Evolutionary conservation across 2,113 vertebrate genomes (phyloP).

Genomic region (Psophia crepitans): DNA sequence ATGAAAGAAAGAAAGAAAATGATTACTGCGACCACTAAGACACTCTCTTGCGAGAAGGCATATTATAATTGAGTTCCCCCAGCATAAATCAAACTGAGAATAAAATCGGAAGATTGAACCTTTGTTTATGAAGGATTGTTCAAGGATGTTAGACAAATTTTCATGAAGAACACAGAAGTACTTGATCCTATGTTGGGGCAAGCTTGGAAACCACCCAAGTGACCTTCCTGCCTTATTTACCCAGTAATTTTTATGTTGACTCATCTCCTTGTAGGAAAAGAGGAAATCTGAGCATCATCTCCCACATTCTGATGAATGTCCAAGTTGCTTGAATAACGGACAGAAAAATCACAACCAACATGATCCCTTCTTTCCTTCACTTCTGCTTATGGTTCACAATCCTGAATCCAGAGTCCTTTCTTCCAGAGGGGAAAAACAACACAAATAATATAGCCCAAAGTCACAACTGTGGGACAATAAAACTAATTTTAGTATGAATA

Average conservation of each 20-base stretch:
- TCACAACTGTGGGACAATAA: neutral
- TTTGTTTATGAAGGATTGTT: neutral
- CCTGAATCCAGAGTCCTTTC: neutral
- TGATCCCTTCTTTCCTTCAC: neutral
- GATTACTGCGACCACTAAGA: neutral
- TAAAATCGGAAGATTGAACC: neutral
- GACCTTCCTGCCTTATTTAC: neutral
- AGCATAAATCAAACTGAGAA: neutral
- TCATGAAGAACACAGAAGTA: neutral
- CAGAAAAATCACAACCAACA: neutral
- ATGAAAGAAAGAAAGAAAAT: neutral
- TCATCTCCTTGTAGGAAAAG: neutral
- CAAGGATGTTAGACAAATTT: neutral
- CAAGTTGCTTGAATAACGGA: neutral
- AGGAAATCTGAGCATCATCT: neutral
- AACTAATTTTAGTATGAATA: neutral
- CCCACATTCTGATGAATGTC: neutral
- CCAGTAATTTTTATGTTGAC: neutral
- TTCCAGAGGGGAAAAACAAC: neutral
- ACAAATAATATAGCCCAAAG: neutral
- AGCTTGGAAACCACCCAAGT: neutral
- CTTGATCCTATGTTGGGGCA: neutral
- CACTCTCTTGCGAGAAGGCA: rapidly evolving
- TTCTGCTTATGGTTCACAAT: neutral
- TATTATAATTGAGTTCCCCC: neutral